Base-by-base conservation (phyloP, 1,140 invertebrate genomes). In the Drosophila lacertosa region DNA sequence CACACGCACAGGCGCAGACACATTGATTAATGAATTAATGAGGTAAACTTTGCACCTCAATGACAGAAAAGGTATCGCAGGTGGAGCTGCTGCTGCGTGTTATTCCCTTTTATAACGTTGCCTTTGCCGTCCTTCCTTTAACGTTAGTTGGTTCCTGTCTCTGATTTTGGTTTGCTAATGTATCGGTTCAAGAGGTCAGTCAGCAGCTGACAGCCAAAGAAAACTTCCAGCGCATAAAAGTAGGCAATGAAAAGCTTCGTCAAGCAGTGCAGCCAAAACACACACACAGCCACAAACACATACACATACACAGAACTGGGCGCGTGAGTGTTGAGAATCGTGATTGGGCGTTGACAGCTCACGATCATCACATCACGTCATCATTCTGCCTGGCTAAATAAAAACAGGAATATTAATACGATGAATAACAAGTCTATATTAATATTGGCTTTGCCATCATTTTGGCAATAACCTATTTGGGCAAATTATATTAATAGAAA, bases 21-120 rank as follows among this genome's bases (percentile, higher is more conserved):
- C 84, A 84, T 89, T 89, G 84, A 89, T 89, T 89, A 89, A 89
- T 89, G 84, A 89, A 89, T 89, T 89, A 89, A 89, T 89, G 84
- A 89, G 84, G 65, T 89, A 80, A 89, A 89, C 84, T 89, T 89
- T 89, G 80, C 84, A 89, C 84, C 84, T 89, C 77, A 89, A 81
- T 89, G 84, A 80, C 81, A 86, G 74, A 83, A 82, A 74, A 75
- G 75, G 74, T 76, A 70, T 45, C 58, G 71, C 68, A 54, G 75
- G 69, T 57, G 64, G 69, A 58, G 64, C 57, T 37, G n/a, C 15
- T 58, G 54, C 82, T 81, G 72, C 67, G 62, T 70, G 59, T 88
- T 81, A 81, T 88, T 75, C 71, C 69, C 48, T 60, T 53, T 69
- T 63, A 40, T 58, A 63, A 55, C 70, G 64, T 83, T 65, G 35